Base-by-base conservation (phyloP, 2,797 vertebrate species). In the Anableps anableps region DNA sequence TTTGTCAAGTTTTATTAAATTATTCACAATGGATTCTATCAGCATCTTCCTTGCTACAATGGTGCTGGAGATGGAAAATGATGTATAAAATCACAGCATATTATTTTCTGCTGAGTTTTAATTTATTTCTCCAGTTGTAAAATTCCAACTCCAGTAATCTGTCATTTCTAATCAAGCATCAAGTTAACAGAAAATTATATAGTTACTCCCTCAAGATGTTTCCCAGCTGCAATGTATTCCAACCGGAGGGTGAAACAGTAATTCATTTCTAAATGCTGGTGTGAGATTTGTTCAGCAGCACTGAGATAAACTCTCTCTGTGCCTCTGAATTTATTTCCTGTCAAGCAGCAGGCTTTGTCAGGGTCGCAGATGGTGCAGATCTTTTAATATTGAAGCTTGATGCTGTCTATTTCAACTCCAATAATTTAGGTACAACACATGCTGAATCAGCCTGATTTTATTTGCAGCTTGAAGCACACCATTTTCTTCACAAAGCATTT, bases 381-480 rank as follows among this genome's bases (percentile, higher is more conserved):
- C 29, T 76, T 85, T 76, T 58, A 62, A 73, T 77, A 77, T 53
- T n/a, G 78, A 82, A 74, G 62, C 60, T 58, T 83, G 55, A 77
- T 81, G 71, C 77, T 14, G 7, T 55, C 55, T 26, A 41, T 53
- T 58, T 43, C 14, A 13, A 51, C 72, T 38, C 26, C 45, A 62
- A 51, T 78, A 75, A 29, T 76, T 80, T 23, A 55, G 45, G 36
- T 31, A 16, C 47, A 6, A 31, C 72, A 19, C 10, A 43, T 31
- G 10, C 41, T 38, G 64, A 19, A 72, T 74, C n/a, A 72, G 47
- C n/a, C n/a, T 26, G 55, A 68, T 31, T 68, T 17, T 51, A 45
- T 71, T 55, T 17, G 31, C 7, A 58, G 45, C 47, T 77, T 76
- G 36, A 16, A n/a, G 36, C 23, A 64, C 11, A 13, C 36, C 2